Percentiles rank a stretch among this genome's conserved stretches.
These are phyloP conservation scores for Amphibalanus amphitrite DNA, from an alignment of 1,140 invertebrate genomes.

Conservation along the genomic window DNA sequence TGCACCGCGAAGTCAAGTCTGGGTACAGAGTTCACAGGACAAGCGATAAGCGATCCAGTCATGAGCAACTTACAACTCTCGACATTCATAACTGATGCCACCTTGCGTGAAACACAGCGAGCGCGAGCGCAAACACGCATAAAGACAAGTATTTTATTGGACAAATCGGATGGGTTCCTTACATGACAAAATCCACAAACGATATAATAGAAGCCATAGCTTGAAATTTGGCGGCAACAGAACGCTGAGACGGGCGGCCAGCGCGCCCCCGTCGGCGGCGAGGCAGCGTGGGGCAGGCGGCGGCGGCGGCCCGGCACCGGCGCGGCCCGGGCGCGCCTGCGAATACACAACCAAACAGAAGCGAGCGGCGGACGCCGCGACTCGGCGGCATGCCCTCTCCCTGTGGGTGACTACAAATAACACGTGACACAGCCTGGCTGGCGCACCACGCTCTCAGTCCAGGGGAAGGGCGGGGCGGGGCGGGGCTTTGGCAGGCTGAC, in stretches of 20 bases:
- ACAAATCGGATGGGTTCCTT: slow-evolving; percentile 1
- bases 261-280: neutral
- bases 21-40: too few species aligned
- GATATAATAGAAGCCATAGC: slow-evolving; percentile 1
- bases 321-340: neutral
- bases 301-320: too few species aligned
- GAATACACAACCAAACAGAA: neutral
- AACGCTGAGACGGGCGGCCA: neutral
- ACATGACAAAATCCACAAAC: slow-evolving; percentile 1
- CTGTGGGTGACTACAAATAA: slow-evolving; percentile 1
- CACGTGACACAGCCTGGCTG: neutral
- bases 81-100: too few species aligned
- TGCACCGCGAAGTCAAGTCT: too few species aligned
- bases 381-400: neutral
- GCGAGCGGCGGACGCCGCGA: neutral
- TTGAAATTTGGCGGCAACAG: neutral
- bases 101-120: too few species aligned
- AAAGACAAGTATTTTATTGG: slow-evolving; percentile 2
- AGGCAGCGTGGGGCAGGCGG: neutral
- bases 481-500: neutral
- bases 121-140: neutral
- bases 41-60: too few species aligned
- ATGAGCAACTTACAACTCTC: too few species aligned
- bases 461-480: neutral
- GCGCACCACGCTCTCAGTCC: neutral